Base-by-base conservation (phyloP, 2,113 vertebrate genomes). In the Tricholaema leucomelas region DNA sequence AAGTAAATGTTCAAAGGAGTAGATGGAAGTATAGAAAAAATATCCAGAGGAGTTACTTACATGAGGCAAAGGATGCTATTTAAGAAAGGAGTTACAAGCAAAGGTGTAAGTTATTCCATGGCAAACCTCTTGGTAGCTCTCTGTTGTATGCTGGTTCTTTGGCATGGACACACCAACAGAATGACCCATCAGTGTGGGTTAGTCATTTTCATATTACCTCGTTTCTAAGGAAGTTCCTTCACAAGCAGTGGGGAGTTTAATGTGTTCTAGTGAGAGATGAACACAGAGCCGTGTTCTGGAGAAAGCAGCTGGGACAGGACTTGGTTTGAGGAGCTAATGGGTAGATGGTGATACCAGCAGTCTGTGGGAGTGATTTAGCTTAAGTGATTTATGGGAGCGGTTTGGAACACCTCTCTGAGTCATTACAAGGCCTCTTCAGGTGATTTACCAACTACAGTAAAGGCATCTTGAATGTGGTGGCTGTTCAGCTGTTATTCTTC, bases 401-500 rank as follows among this genome's bases (percentile, higher is more conserved):
- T 52, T 60, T 21, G 58, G 61, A 74, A 17, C 38, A 56, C 33
- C 42, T 76, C 52, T 13, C 31, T 0, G 21, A 66, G 65, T 31
- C 35, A 10, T 16, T 76, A 64, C 61, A 56, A 58, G 21, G 40
- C 70, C 61, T 78, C 52, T 61, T 61, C 61, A 58, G 61, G 38
- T 75, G 78, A 88, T 87, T 81, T 72, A 75, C 58, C 87, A 75
- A 58, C 74, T 72, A 66, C 81, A 78, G 31, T 33, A 38, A 77
- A 60, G 77, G 83, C 3, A 0, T 52, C 61, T 33, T 38, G n/a
- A 48, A 21, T 10, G 50, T 3, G 1, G 21, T 84, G 63, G 66
- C 81, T 92, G 38, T 17, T 92, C 78, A 46, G 66, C 44, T 72
- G 30, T 83, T 83, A 23, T 8, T 54, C 35, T 80, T 48, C 72